Evolutionary conservation across 2,888 invertebrate genomes (phyloP).

Genomic region (Amphimallon solstitiale): DNA sequence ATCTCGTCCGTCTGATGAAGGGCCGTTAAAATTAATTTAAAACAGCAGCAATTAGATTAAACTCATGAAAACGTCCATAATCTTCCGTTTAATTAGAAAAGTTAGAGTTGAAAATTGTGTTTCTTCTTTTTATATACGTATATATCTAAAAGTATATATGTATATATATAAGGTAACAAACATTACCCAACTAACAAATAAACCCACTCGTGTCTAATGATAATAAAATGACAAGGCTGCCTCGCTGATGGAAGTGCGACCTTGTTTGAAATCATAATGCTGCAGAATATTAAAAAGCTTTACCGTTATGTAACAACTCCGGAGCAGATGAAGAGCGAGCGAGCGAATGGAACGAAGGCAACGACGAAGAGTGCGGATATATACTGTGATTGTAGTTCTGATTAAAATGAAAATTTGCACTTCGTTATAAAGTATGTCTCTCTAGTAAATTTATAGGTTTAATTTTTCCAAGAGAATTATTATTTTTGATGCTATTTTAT

Average conservation of each 20-base stretch:
- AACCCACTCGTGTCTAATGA: neutral
- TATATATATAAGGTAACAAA: neutral
- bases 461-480: too few species aligned
- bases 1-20: neutral
- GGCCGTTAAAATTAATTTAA: conserved; percentile 3
- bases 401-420: neutral
- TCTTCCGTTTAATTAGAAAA: conserved; percentile 12
- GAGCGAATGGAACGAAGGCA: neutral
- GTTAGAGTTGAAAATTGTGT: conserved; percentile 1
- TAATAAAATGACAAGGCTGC: conserved; percentile 9
- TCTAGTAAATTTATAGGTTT: too few species aligned
- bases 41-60: neutral
- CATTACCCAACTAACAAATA: conserved; percentile 5
- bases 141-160: too few species aligned
- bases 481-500: neutral
- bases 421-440: neutral
- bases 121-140: neutral
- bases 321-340: conserved; percentile 12
- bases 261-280: conserved; percentile 38
- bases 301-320: conserved; percentile 37
- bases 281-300: conserved; percentile 38
- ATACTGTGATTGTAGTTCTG: neutral
- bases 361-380: neutral
- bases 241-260: conserved; percentile 24
- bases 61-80: conserved; percentile 1